phyloP scores from a whole-genome alignment of 2,797 vertebrate genomes.

The Podarcis lilfordi region DNA sequence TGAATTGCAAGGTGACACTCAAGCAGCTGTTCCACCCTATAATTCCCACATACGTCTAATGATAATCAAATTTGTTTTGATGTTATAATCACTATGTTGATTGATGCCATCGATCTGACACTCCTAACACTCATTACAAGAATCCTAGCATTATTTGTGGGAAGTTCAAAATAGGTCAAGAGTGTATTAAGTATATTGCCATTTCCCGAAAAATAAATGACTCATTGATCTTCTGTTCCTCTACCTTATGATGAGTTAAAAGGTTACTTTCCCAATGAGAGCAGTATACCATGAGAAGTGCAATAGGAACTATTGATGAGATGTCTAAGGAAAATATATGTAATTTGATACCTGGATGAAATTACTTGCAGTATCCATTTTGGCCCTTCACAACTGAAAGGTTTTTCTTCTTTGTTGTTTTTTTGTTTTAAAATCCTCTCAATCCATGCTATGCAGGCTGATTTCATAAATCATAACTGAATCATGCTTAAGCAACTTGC shows the following conservation, averaged over 20 bases:
- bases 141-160: conserved; percentile 6
- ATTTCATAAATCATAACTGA: conserved; percentile 1
- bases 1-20: conserved; percentile 20
- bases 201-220: conserved; percentile 36
- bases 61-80: conserved; percentile 22
- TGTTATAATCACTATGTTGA: conserved; percentile 29
- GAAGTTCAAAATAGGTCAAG: conserved; percentile 13
- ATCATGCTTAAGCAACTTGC: neutral
- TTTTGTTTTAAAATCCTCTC: conserved; percentile 14
- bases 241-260: conserved; percentile 3
- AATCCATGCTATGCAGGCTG: conserved; percentile 7
- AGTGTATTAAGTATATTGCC: neutral
- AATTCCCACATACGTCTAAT: conserved; percentile 15
- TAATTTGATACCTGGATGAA: conserved; percentile 28
- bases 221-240: conserved; percentile 3
- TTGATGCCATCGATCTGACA: conserved; percentile 25
- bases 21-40: conserved; percentile 30
- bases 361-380: conserved; percentile 30
- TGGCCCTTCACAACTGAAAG: neutral
- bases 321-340: neutral
- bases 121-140: neutral
- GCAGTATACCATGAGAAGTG: conserved; percentile 1
- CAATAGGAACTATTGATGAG: conserved; percentile 41
- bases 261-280: conserved; percentile 21
- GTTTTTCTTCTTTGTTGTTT: neutral